Evolutionary conservation across 2,113 vertebrate genomes (phyloP).

Genomic region (Engystomops pustulosus): DNA sequence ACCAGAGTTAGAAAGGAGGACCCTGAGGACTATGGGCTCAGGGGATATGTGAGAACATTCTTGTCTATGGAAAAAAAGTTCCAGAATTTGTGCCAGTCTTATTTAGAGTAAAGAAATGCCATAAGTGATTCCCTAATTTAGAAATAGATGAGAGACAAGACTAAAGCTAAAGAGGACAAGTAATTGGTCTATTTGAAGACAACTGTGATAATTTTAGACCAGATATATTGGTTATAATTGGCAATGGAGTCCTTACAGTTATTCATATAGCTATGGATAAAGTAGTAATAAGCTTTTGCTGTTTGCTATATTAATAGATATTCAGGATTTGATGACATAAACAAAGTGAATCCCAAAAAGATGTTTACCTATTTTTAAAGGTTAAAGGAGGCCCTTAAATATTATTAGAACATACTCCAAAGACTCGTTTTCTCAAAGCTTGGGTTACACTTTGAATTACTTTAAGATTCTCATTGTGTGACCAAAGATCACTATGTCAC

Average conservation of each 20-base stretch:
- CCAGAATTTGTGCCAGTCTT: conserved; percentile 1
- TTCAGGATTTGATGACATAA: too few species aligned
- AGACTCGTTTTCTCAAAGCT: too few species aligned
- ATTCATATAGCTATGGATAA: background rate
- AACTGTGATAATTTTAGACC: background rate
- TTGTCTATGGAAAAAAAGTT: conserved; percentile 11
- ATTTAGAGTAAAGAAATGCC: background rate
- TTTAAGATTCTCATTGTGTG: too few species aligned
- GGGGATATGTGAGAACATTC: conserved; percentile 36
- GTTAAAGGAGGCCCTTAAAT: background rate
- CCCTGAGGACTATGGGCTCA: background rate
- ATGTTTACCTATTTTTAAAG: too few species aligned
- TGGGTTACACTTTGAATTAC: too few species aligned
- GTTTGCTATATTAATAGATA: too few species aligned
- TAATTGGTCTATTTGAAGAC: background rate
- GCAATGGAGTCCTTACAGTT: background rate
- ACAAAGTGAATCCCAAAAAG: too few species aligned
- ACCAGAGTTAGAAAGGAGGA: background rate
- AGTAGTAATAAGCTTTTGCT: background rate
- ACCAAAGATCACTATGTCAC: too few species aligned
- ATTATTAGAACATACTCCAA: background rate
- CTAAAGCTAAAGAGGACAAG: background rate
- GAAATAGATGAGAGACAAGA: conserved; percentile 3
- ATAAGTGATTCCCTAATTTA: background rate
- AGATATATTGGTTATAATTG: background rate